Base-by-base conservation (phyloP, 2,797 vertebrate genomes). In the Hapalemur alaotrensis region DNA sequence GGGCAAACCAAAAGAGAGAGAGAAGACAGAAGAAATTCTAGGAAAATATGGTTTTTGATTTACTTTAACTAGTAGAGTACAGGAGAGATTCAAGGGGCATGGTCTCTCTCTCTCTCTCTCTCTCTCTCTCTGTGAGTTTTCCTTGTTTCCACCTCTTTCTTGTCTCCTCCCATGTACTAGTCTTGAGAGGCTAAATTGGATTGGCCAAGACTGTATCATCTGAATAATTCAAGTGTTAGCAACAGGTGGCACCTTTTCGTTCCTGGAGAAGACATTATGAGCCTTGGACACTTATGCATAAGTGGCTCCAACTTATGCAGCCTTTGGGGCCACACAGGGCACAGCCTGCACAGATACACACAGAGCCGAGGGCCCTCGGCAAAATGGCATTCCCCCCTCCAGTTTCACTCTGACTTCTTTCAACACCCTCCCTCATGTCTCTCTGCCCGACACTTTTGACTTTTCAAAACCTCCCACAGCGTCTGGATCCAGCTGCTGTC, bases 321-420 rank as follows among this genome's bases (percentile, higher is more conserved):
- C 69, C 35, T 80, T 41, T 35, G 82, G 59, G 82, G 32, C 50
- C 9, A 22, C 3, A 1, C 5, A 14, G 73, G 73, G 10, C 4
- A 1, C 9, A 32, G 35, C 1, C 72, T 17, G 10, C 23, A 5
- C 14, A 50, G n/a, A 22, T 2, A 15, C 2, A 30, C 2, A 23
- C n/a, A 32, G 46, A 46, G 20, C 75, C 1, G 32, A 76, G 57
- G 12, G 32, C 50, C 57, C 15, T 12, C 2, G 30, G 43, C 28
- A 65, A 32, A 46, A 38, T 17, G 65, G 25, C 35, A 4, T 0
- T 15, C 5, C 10, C 4, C 4, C 13, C 6, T 22, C 12, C 54
- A 41, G 2, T 38, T 78, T 52, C 54, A n/a, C 81, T 73, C 72
- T 7, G 1, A 43, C 48, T 48, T 22, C 14, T 63, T 59, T 30